Evolutionary conservation across 2,113 vertebrate species (phyloP).

Genomic region (Ailurus styani): DNA sequence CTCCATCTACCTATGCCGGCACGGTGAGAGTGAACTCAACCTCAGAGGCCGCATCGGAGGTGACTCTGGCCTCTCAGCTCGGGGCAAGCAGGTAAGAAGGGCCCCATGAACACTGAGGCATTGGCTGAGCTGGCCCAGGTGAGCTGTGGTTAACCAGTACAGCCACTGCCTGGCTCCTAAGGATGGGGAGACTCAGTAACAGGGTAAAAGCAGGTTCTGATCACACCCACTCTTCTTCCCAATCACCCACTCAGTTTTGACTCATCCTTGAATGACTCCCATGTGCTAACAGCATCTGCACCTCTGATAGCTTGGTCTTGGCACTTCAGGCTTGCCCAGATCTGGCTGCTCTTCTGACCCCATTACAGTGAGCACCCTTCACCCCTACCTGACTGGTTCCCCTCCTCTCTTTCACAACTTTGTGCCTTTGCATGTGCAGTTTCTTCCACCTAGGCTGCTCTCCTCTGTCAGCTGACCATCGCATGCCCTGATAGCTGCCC

Average conservation of each 20-base stretch:
- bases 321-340: background rate
- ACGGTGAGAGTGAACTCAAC: conserved; percentile 94
- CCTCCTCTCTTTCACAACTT: background rate
- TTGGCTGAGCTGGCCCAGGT: background rate
- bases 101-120: background rate
- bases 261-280: background rate
- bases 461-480: background rate
- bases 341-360: background rate
- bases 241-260: background rate
- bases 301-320: background rate
- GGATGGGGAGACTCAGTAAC: background rate
- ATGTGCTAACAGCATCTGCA: background rate
- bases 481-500: background rate
- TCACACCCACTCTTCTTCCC: background rate
- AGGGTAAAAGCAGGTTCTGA: background rate
- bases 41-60: conserved; percentile 88
- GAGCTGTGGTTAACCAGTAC: background rate
- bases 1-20: conserved; percentile 92
- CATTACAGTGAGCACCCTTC: background rate
- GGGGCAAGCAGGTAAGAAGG: conserved; percentile 82
- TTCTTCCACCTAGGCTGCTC: background rate
- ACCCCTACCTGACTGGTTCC: background rate
- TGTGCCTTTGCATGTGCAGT: background rate
- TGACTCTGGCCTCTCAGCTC: conserved; percentile 84
- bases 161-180: background rate